These are phyloP conservation scores for Ganaspis brasiliensis DNA, from an alignment of 2,888 invertebrate species.

Conservation along the genomic window DNA sequence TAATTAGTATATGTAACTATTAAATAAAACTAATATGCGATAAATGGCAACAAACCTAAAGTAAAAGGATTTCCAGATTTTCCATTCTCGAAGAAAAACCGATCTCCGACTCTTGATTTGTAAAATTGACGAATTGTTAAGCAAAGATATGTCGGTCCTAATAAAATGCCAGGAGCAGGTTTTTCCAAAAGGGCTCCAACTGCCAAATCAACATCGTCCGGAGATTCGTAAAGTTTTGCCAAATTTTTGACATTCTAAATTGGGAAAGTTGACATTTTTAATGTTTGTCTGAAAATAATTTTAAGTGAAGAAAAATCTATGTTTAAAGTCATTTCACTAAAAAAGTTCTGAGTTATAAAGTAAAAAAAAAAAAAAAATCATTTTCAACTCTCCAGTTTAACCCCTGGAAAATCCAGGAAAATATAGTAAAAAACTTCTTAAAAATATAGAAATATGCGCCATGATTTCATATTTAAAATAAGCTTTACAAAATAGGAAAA, in stretches of 20 bases:
- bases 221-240: constrained; percentile 76
- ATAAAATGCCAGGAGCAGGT: constrained; percentile 83
- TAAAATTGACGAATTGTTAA: constrained; percentile 82
- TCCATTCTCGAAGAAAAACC: constrained; percentile 81
- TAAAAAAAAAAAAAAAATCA: no score
- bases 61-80: constrained; percentile 72
- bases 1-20: background rate
- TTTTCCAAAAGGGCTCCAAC: constrained; percentile 82
- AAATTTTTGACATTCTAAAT: constrained; percentile 76
- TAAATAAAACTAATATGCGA: no score
- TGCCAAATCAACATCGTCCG: constrained; percentile 82
- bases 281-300: background rate
- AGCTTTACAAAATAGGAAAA: no score
- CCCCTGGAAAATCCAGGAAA: no score
- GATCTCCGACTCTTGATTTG: constrained; percentile 81
- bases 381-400: no score
- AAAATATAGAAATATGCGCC: no score
- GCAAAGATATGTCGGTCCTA: constrained; percentile 83
- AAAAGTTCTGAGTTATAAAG: no score
- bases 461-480: no score
- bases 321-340: no score
- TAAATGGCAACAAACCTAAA: constrained; percentile 64
- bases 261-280: no score
- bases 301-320: background rate
- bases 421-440: no score